Evolutionary conservation across 2,113 vertebrate genomes (phyloP).

Genomic region (Actenoides hombroni): DNA sequence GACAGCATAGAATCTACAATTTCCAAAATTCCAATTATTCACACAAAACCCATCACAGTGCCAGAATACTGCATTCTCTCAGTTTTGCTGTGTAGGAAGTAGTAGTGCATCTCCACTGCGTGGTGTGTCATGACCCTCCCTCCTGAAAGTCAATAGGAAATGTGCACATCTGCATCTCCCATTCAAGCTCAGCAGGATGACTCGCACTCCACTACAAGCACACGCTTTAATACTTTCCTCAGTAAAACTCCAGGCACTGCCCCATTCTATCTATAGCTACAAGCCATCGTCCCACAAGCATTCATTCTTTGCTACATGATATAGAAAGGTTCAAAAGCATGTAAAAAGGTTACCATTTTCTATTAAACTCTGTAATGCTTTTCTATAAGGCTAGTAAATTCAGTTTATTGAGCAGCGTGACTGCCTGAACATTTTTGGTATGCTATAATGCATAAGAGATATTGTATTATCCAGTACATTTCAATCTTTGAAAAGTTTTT

Average conservation of each 20-base stretch:
- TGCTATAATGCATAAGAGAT: conserved; percentile 6
- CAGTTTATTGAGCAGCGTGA: conserved; percentile 19
- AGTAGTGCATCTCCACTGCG: fast-evolving
- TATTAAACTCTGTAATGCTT: conserved; percentile 21
- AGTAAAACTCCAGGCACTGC: neutral
- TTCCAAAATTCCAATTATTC: neutral
- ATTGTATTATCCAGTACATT: conserved; percentile 39
- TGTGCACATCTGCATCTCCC: neutral
- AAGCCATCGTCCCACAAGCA: neutral
- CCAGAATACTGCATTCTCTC: neutral
- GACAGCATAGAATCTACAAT: neutral
- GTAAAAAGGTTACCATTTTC: conserved; percentile 18
- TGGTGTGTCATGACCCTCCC: neutral
- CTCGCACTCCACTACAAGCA: neutral
- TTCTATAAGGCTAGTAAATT: conserved; percentile 39
- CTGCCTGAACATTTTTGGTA: conserved; percentile 20
- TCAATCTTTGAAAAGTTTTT: conserved; percentile 43
- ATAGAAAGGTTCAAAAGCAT: neutral
- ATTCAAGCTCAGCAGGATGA: neutral
- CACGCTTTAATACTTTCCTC: neutral
- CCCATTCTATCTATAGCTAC: neutral
- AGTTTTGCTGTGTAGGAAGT: neutral
- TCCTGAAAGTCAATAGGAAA: neutral
- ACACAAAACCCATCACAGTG: neutral
- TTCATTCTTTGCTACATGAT: neutral